A percentile compares a stretch with the other conserved stretches of the same genome.
phyloP scores from a whole-genome alignment of 2,888 invertebrate species.

The Chrysodeixis includens region DNA sequence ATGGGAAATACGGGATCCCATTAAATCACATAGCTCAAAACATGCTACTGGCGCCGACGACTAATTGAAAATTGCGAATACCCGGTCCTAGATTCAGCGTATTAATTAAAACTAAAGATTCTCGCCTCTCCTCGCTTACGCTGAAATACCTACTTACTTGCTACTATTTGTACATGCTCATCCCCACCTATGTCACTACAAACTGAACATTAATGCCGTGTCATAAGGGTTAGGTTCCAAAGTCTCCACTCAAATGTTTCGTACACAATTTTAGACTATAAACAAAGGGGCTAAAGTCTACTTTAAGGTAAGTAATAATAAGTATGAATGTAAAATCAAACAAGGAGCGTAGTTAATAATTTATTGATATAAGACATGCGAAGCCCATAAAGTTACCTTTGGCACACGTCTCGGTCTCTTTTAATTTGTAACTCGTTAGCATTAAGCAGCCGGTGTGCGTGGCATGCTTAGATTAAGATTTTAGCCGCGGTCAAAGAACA shows the following conservation, averaged over 20 bases:
- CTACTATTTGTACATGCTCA: constrained; percentile 71
- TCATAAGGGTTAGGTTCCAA: constrained; percentile 80
- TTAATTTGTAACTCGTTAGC: constrained; percentile 89
- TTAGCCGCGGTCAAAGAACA: constrained; percentile 68
- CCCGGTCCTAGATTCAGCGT: constrained; percentile 78
- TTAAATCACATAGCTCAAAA: constrained; percentile 83
- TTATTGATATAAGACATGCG: constrained; percentile 89
- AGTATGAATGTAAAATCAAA: constrained; percentile 85
- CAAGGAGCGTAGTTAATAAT: constrained; percentile 88
- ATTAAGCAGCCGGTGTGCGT: constrained; percentile 72
- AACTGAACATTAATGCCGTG: constrained; percentile 77
- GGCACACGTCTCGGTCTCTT: constrained; percentile 87
- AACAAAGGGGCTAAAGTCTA: constrained; percentile 74
- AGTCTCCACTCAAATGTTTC: constrained; percentile 56
- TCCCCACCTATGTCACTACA: constrained; percentile 71
- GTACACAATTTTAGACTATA: constrained; percentile 77
- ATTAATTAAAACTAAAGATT: constrained; percentile 88
- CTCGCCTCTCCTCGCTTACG: constrained; percentile 82
- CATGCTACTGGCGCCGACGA: constrained; percentile 82
- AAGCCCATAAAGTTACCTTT: constrained; percentile 89
- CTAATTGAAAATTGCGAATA: constrained; percentile 86
- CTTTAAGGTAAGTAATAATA: constrained; percentile 74
- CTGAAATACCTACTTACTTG: constrained; percentile 77
- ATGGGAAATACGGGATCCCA: constrained; percentile 76
- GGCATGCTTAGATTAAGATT: constrained; percentile 81